Evolutionary conservation across 2,113 vertebrate species (phyloP).

Genomic region (Odontophorus gujanensis): DNA sequence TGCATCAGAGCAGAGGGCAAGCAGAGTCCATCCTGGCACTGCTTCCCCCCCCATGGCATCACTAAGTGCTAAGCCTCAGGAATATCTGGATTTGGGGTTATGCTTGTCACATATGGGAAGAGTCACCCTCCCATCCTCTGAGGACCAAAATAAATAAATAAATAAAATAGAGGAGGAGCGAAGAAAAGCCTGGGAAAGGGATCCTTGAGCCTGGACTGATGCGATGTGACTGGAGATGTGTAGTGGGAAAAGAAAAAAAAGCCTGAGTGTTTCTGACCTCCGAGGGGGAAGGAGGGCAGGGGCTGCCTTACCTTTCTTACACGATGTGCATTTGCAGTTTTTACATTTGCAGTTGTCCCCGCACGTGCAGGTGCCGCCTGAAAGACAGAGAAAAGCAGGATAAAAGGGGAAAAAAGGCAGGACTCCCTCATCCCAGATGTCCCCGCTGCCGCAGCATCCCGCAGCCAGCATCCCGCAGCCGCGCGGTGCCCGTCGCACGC

Average conservation of each 20-base stretch:
- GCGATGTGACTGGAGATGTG: neutral
- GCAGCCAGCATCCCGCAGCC: neutral
- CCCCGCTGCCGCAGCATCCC: neutral
- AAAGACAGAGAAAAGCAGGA: neutral
- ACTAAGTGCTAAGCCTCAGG: neutral
- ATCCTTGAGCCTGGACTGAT: neutral
- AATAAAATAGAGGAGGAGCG: neutral
- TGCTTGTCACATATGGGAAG: neutral
- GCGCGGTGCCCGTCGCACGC: neutral
- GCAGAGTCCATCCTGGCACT: neutral
- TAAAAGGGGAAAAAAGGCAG: neutral
- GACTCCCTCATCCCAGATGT: neutral
- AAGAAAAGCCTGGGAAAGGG: neutral
- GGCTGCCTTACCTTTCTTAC: slow-evolving; percentile 75
- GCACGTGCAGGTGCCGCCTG: slow-evolving; percentile 86
- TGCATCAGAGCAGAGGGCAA: neutral
- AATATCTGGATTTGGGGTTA: neutral
- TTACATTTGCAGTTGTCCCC: slow-evolving; percentile 85
- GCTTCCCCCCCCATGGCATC: neutral
- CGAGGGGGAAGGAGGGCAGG: fast-evolving
- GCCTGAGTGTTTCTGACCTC: fast-evolving
- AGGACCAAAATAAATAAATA: neutral
- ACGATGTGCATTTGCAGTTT: slow-evolving; percentile 85
- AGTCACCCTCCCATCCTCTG: neutral
- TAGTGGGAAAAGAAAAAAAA: neutral